phyloP scores from a whole-genome alignment of 2,888 invertebrate genomes.

The Chloromyia formosa region DNA sequence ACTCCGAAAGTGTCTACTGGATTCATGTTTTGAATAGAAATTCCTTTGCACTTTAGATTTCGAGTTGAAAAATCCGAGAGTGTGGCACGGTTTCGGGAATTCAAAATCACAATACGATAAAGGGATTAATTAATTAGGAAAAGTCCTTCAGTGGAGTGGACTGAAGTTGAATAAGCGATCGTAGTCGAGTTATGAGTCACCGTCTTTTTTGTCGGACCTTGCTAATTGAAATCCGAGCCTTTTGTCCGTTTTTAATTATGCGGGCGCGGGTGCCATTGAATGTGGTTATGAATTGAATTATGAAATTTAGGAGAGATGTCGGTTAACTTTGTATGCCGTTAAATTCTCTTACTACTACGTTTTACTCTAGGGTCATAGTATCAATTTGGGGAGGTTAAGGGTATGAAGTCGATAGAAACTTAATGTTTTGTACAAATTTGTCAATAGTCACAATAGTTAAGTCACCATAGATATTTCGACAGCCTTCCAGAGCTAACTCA shows the following conservation, averaged over 20 bases:
- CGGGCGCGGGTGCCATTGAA: neutral
- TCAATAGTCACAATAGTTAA: too few species aligned
- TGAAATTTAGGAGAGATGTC: too few species aligned
- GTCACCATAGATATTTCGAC: too few species aligned
- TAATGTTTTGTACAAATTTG: too few species aligned
- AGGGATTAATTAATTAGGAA: constrained; percentile 15
- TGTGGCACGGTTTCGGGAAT: constrained; percentile 13
- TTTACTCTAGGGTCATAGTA: too few species aligned
- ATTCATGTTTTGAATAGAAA: neutral
- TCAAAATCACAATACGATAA: constrained; percentile 16
- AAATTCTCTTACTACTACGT: too few species aligned
- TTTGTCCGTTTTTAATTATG: neutral
- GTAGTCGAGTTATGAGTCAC: neutral
- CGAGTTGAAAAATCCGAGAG: neutral
- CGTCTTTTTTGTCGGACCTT: neutral
- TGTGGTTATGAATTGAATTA: constrained; percentile 3
- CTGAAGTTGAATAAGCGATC: neutral
- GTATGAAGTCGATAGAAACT: too few species aligned
- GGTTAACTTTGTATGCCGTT: too few species aligned
- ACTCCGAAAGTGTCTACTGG: constrained; percentile 24
- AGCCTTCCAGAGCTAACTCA: too few species aligned
- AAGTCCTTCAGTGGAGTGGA: neutral
- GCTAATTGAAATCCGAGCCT: neutral
- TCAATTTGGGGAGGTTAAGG: too few species aligned
- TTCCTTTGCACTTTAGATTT: neutral